Conservation (phyloP, 2,888 invertebrate species). For the Pteria penguin region DNA sequence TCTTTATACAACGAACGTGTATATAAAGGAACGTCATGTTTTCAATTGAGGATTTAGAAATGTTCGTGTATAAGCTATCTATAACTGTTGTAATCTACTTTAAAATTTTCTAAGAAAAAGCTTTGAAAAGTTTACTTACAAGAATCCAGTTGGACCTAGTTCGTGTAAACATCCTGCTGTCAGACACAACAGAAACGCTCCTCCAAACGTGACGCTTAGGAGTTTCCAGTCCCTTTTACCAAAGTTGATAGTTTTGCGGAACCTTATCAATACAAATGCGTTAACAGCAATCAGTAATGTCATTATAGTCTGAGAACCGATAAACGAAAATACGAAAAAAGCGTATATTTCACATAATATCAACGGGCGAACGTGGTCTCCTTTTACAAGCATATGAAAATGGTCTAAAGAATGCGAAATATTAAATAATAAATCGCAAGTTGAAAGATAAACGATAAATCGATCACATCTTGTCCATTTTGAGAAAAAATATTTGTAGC, state of each 20-base stretch:
- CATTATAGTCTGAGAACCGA: slow-evolving; percentile 40
- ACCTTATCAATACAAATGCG: slow-evolving; percentile 42
- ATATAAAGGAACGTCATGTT: too few relatives aligned
- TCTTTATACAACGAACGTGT: too few relatives aligned
- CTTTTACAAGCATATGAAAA: slow-evolving; percentile 33
- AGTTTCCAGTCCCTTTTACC: slow-evolving; percentile 42
- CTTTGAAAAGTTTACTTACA: slow-evolving; percentile 16
- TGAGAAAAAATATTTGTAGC: slow-evolving; percentile 18
- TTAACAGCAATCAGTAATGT: slow-evolving; percentile 43
- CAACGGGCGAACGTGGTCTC: slow-evolving; percentile 36
- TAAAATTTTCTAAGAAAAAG: too few relatives aligned
- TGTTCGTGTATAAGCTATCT: too few relatives aligned
- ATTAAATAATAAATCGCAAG: slow-evolving; percentile 43
- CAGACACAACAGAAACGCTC: slow-evolving; percentile 25
- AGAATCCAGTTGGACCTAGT: slow-evolving; percentile 30
- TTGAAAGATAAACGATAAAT: slow-evolving; percentile 41
- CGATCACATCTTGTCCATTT: slow-evolving; percentile 44
- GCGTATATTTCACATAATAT: slow-evolving; percentile 42
- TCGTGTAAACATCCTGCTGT: slow-evolving; percentile 7
- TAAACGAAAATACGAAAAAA: slow-evolving; percentile 37
- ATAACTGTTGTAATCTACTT: too few relatives aligned
- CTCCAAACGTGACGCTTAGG: slow-evolving; percentile 35
- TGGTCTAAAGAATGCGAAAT: slow-evolving; percentile 40
- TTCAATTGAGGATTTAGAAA: too few relatives aligned
- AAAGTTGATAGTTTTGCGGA: slow-evolving; percentile 37